Base-by-base conservation (phyloP, 2,888 invertebrate species). In the Byasa hedistus region DNA sequence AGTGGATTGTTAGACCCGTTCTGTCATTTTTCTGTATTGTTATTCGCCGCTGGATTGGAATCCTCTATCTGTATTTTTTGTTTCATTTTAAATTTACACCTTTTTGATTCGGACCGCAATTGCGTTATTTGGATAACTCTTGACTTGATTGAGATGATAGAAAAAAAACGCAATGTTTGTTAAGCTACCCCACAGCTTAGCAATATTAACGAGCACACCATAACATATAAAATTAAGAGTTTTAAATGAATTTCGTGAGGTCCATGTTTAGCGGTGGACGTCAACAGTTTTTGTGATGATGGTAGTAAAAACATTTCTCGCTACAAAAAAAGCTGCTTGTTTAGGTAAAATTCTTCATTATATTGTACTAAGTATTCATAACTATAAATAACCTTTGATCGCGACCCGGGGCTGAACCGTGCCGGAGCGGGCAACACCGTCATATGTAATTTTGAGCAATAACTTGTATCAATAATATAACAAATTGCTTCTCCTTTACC, bases 381-480 rank as follows among this genome's bases (percentile, higher is more conserved):
- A 74, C 75, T 79, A 80, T 83, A 84, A 84, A 82, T 81, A 81
- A 77, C 74, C 76, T 72, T 69, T 39, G 39, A 70, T 71, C 70
- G 71, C 72, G 68, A 69, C 71, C 72, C 68, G 69, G 69, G 76
- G 75, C 77, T 78, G 73, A 72, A 72, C 73, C 72, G 75, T 72
- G 72, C 77, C 73, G 70, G 76, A 77, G 69, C 68, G 67, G 71
- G 72, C 72, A 74, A 81, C 80, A 77, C 82, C 80, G 90, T 89
- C 88, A 88, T 86, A 79, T 85, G 82, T 89, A 89, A 90, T 90
- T 90, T 90, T 73, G 81, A 77, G 84, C 87, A 84, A 86, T 88
- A 88, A 89, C 83, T 84, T 84, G 82, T 84, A 89, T 86, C 87
- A 88, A 89, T 88, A 89, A 85, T 85, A 82, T 86, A 87, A 88